These are phyloP conservation scores for Zhuqinia jingwanae DNA, from an alignment of 2,888 invertebrate species.

Conservation along the genomic window DNA sequence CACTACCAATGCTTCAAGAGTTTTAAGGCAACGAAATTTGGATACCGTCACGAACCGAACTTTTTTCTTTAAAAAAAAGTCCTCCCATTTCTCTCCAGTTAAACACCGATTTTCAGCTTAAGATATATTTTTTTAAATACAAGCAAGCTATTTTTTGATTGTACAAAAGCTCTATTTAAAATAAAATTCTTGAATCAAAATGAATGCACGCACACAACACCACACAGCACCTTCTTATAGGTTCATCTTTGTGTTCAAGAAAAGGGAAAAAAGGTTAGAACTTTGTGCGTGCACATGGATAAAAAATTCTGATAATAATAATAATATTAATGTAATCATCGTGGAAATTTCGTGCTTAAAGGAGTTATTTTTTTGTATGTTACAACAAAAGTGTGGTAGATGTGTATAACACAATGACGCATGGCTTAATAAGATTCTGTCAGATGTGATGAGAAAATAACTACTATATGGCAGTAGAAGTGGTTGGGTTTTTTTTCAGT, in stretches of 20 bases:
- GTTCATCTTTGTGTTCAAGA: too few species aligned
- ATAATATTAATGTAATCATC: conserved; percentile 46
- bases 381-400: background rate
- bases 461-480: conserved; percentile 41
- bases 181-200: too few species aligned
- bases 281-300: too few species aligned
- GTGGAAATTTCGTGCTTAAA: background rate
- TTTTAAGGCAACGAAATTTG: background rate
- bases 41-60: conserved; percentile 28
- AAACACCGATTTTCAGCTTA: background rate
- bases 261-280: too few species aligned
- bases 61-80: conserved; percentile 12
- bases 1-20: too few species aligned
- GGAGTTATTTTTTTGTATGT: background rate
- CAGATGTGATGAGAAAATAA: conserved; percentile 68
- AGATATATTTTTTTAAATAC: conserved; percentile 1
- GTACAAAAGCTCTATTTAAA: too few species aligned
- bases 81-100: background rate
- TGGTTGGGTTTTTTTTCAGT: too few species aligned
- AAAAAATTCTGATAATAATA: background rate
- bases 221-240: too few species aligned
- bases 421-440: conserved; percentile 64
- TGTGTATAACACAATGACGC: background rate
- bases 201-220: too few species aligned
- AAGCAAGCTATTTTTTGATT: too few species aligned